Conservation (phyloP, 2,888 invertebrate genomes). For the Unio delphinus region DNA sequence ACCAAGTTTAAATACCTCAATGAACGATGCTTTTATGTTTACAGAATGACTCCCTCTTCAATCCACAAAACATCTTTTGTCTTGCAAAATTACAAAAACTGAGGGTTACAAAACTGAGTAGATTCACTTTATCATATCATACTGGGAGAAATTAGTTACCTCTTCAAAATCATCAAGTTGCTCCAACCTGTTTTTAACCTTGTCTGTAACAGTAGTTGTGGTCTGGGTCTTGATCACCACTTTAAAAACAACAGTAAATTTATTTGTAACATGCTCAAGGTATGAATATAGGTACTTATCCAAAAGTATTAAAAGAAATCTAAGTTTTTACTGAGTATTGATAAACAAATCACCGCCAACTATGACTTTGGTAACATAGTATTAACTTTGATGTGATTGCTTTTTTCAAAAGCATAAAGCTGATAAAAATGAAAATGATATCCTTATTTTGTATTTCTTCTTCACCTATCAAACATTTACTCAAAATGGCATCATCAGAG, state of each 20-base stretch:
- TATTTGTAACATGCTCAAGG: no score
- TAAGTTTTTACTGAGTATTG: no score
- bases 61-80: background rate
- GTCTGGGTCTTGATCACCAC: slow-evolving; percentile 86
- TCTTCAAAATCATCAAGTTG: slow-evolving; percentile 97
- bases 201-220: slow-evolving; percentile 81
- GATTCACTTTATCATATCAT: background rate
- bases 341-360: no score
- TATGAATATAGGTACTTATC: no score
- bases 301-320: background rate
- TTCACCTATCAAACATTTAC: no score
- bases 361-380: no score
- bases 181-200: slow-evolving; percentile 89
- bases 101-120: background rate
- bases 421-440: no score
- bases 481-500: no score
- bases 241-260: slow-evolving; percentile 71
- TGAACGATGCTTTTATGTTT: background rate
- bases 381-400: no score
- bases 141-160: slow-evolving; percentile 37
- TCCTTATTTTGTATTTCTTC: no score
- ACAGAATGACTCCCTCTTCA: background rate
- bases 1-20: background rate
- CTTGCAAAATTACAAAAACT: background rate
- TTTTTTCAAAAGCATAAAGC: no score